Conservation (phyloP, 2,113 vertebrate species). For the Upupa epops region DNA sequence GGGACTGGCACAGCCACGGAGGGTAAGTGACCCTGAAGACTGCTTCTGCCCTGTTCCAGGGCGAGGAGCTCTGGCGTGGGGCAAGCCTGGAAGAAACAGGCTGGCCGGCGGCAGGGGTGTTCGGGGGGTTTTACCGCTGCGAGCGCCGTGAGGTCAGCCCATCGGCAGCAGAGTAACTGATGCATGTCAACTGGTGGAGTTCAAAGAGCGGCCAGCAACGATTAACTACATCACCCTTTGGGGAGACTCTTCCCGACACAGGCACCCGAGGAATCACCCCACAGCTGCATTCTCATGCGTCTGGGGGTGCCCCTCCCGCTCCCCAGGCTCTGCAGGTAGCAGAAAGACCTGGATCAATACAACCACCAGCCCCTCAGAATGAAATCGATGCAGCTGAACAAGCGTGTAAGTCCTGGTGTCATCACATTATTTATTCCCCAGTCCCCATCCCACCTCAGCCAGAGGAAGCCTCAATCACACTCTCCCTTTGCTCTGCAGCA, state of each 20-base stretch:
- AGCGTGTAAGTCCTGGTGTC: constrained; percentile 24
- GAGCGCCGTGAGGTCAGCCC: background rate
- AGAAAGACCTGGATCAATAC: constrained; percentile 33
- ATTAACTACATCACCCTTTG: background rate
- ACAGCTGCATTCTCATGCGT: too few relatives aligned
- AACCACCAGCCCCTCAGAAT: background rate
- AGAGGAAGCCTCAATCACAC: background rate
- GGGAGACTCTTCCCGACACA: background rate
- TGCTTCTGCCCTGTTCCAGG: background rate
- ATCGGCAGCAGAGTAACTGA: too few relatives aligned
- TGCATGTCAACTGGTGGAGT: background rate
- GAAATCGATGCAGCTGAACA: constrained; percentile 58
- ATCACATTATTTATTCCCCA: constrained; percentile 45
- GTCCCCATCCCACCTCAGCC: background rate
- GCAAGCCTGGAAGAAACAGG: background rate
- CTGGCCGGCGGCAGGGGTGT: background rate
- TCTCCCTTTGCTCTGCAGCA: background rate
- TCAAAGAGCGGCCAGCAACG: background rate
- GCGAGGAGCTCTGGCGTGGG: background rate
- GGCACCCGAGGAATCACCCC: constrained; percentile 17
- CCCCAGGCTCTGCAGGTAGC: constrained; percentile 16
- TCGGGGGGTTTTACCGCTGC: background rate
- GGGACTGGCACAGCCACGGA: constrained; percentile 28
- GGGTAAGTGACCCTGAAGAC: constrained; percentile 27
- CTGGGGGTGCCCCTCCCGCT: too few relatives aligned